These are phyloP conservation scores for Chironomus striatipennis DNA, from an alignment of 1,140 invertebrate genomes.

Conservation along the genomic window DNA sequence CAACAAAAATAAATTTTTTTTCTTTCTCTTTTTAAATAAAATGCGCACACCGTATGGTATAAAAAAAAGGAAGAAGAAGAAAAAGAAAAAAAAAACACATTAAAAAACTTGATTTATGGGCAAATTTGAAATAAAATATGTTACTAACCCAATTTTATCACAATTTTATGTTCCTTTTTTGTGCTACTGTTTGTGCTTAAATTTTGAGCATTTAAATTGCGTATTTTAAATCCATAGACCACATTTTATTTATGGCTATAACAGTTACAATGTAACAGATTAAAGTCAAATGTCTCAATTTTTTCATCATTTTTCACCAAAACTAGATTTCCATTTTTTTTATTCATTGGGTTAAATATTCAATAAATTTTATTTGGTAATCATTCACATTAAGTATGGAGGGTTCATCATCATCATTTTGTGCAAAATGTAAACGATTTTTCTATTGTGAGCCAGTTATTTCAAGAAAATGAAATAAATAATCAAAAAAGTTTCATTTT, in stretches of 20 bases:
- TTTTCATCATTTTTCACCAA: background rate
- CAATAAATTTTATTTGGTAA: background rate
- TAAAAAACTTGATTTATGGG: conserved; percentile 3
- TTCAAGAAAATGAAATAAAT: background rate
- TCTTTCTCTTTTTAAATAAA: background rate
- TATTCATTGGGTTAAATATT: background rate
- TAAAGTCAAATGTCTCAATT: background rate
- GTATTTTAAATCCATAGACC: conserved; percentile 7
- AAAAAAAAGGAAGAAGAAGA: no score
- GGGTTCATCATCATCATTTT: background rate
- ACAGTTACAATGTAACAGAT: background rate
- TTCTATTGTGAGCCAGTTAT: no score
- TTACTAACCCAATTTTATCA: conserved; percentile 14
- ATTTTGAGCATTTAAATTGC: conserved; percentile 2
- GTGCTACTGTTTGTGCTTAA: background rate
- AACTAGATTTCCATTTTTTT: background rate
- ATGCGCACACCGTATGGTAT: background rate
- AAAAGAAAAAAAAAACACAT: background rate
- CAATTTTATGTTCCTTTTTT: background rate
- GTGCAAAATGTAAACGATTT: background rate
- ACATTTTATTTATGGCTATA: background rate
- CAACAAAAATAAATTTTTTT: background rate
- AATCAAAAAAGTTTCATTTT: background rate
- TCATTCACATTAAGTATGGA: background rate
- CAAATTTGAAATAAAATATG: conserved; percentile 10